Evolutionary conservation across 1,140 invertebrate genomes (phyloP), one percentile per base, ranked within the genome.

Genomic region (Bradynema listronoti): DNA sequence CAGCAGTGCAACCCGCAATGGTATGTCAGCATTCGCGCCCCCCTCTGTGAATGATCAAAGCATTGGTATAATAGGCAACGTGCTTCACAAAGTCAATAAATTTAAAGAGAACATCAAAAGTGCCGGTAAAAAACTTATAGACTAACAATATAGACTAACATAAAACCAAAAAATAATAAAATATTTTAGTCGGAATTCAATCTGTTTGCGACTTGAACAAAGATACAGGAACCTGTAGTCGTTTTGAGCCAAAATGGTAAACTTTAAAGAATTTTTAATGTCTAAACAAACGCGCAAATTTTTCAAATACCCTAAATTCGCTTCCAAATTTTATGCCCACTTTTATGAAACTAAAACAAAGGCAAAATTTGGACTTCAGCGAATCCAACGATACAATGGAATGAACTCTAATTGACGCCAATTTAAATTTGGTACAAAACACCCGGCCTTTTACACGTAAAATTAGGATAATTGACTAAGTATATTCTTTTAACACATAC

Each of bases 161-260:
- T 39, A 19, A 11, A 11, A 19, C 19, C 36, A 39, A 39, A 39
- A 19, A 39, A 11, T 39, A 39, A 39, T 39, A 11, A 11, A 39
- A 19, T 39, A 19, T 11, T 19, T 39, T 39, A 11, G 49, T 47
- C 42, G 62, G 56, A 34, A 27, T 36, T 16, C 53, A 62, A 49
- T 46, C 52, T 19, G 56, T 68, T 1, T 77, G 74, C 49, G 76
- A 77, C 27, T 84, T 88, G 69, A 81, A 85, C 0, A 84, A 86
- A 69, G 86, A 88, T 33, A 78, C 81, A 67, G 92, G 92, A 3
- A 85, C 87, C 0, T 96, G 92, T 75, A 75, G 82, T 54, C 88
- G 88, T n/a, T 87, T 86, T 75, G 90, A 85, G 79, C 81, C 82
- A 24, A 61, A 61, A 46, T 61, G 59, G 59, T 61, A 62, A n/a